Base-by-base conservation (phyloP, 2,113 vertebrate species). In the Megaptera novaeangliae region DNA sequence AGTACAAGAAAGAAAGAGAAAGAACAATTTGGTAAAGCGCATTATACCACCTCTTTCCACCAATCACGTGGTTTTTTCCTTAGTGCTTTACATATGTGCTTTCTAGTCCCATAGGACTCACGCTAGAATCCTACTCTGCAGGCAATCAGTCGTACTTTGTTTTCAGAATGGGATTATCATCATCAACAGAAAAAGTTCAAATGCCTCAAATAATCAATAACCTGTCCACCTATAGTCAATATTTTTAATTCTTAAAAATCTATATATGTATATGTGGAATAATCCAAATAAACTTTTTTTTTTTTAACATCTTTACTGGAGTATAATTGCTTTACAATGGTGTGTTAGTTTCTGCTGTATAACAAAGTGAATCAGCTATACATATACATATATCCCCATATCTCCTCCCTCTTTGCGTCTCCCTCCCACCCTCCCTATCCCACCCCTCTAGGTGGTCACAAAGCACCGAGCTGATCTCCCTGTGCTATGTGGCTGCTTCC, bases 101-200 rank as follows among this genome's bases (percentile, higher is more conserved):
- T 8, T 27, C 1, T 1, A 6, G 23, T 44, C 36, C 14, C 36
- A 34, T 9, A 85, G 77, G 12, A 57, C 34, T 44, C 29, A 9
- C 0, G 0, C 49, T n/a, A 6, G 25, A 63, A 44, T 27, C 39
- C 52, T 20, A 1, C 5, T 31, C 66, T n/a, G 1, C 5, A 63
- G 21, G 57, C 0, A 25, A 41, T 8, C 5, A 0, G 63, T 6
- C 52, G 8, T 1, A 14, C 14, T 44, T 44, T 71, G 75, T 39
- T 31, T 72, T 52, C 29, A 61, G 14, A 9, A 12, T 2, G 10
- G 14, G 31, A 8, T 31, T 34, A 34, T 2, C 5, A 44, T 27
- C 0, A 49, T 20, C 36, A 52, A 49, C 31, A 72, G 68, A 61
- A 71, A 92, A 71, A 18, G 55, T 1, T 5, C 29, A 74, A 9